Evolutionary conservation across 1,140 invertebrate species (phyloP).

Genomic region (Nephila pilipes): DNA sequence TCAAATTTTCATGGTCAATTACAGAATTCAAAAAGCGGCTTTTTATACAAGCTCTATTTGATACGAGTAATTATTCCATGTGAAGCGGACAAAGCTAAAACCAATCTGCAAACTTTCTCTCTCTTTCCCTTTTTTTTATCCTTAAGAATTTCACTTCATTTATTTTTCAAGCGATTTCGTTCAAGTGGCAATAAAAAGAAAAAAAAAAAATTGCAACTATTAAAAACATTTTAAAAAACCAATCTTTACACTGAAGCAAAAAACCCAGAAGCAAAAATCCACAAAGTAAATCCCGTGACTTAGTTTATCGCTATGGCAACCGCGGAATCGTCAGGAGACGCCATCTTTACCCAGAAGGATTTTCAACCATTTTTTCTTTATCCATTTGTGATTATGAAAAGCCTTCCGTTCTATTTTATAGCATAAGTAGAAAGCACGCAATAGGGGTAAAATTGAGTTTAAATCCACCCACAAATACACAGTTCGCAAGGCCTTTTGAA

Average conservation of each 20-base stretch:
- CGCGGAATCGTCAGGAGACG: neutral
- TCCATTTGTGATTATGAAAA: conserved; percentile 43
- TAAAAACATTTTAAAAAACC: neutral
- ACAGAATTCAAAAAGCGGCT: no score
- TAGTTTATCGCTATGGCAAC: conserved; percentile 7
- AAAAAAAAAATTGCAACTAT: neutral
- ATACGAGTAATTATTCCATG: no score
- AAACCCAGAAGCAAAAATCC: neutral
- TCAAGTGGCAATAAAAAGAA: conserved; percentile 4
- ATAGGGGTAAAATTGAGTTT: neutral
- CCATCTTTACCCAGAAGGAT: conserved; percentile 25
- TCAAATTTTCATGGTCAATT: no score
- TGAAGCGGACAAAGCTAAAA: no score
- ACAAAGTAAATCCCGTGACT: neutral
- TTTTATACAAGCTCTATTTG: no score
- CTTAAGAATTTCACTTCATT: neutral
- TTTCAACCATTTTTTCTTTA: neutral
- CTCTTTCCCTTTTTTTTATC: neutral
- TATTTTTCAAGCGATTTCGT: neutral
- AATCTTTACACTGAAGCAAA: neutral
- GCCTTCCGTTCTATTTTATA: conserved; percentile 49
- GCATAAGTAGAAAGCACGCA: neutral
- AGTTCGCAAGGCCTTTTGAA: neutral
- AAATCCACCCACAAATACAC: conserved; percentile 3
- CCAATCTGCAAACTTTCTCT: neutral